These are phyloP conservation scores for Semotilus atromaculatus DNA, from an alignment of 2,797 vertebrate species.

Conservation along the genomic window DNA sequence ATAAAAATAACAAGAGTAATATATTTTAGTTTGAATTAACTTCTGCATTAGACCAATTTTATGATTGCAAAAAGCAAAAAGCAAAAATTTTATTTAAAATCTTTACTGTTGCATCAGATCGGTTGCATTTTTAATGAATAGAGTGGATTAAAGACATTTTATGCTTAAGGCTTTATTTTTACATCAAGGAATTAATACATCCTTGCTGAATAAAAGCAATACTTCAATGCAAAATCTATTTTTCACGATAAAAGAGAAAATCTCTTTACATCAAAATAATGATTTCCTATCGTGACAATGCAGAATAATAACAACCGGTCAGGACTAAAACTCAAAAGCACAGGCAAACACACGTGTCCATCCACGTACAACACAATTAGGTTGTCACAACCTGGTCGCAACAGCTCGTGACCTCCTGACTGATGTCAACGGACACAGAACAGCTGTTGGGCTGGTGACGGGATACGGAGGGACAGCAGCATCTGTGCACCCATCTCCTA, in stretches of 20 bases:
- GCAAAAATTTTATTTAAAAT: no score
- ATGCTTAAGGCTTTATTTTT: background rate
- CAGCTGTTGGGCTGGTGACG: constrained; percentile 79
- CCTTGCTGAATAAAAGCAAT: background rate
- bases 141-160: background rate
- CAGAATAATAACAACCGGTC: background rate
- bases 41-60: no score
- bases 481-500: constrained; percentile 78
- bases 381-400: constrained; percentile 16
- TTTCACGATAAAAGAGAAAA: background rate
- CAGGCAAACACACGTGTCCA: background rate
- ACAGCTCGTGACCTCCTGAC: constrained; percentile 32
- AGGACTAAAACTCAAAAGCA: constrained; percentile 4
- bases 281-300: background rate
- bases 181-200: background rate
- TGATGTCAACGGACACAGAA: constrained; percentile 65
- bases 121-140: background rate
- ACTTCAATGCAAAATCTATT: background rate
- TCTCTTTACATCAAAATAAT: background rate
- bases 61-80: no score
- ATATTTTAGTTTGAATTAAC: no score
- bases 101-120: background rate
- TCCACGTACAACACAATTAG: background rate
- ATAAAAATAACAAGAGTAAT: no score
- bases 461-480: constrained; percentile 81